Base-by-base conservation (phyloP, 2,797 vertebrate species). In the Sebastes ruberrimus region DNA sequence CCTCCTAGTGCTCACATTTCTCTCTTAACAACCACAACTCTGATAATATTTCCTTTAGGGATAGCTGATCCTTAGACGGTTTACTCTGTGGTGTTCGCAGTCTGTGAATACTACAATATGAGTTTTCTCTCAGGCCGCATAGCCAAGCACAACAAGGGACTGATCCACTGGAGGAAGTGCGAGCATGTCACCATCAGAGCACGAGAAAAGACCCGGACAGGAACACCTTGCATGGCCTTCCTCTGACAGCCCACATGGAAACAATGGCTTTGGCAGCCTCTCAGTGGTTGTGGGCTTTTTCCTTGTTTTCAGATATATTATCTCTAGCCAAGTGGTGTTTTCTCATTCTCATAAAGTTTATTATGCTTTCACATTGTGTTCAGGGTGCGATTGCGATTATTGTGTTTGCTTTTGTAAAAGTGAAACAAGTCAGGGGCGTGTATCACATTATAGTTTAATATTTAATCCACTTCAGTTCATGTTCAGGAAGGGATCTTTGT, bases 111-210 rank as follows among this genome's bases (percentile, higher is more conserved):
- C 53, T 76, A 61, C 73, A 53, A 74, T 78, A 27, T 0, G 20
- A 75, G 85, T 64, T 92, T 83, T 56, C 87, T 79, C 76, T 87
- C 62, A 30, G 75, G 67, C 68, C n/a, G 14, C 60, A 55, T 9
- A 57, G 91, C 92, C 89, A 93, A 93, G 63, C 73, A 93, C 81
- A 92, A 92, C 83, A 92, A 84, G 78, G 57, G 77, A 81, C 71
- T 75, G 70, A 86, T 88, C 78, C 67, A 35, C 55, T 66, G 67
- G 73, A 90, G 88, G 92, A 94, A 90, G 89, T 90, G 87, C 78
- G 70, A 85, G 76, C 81, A 55, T 89, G 91, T 90, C 85, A 79
- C 80, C 84, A 77, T 88, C 71, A 49, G 87, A 91, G 78, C 88
- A 87, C 85, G 89, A 82, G 85, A 92, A 88, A 74, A 46, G 69